phyloP scores from a whole-genome alignment of 2,113 vertebrate species.

The Calonectris borealis region DNA sequence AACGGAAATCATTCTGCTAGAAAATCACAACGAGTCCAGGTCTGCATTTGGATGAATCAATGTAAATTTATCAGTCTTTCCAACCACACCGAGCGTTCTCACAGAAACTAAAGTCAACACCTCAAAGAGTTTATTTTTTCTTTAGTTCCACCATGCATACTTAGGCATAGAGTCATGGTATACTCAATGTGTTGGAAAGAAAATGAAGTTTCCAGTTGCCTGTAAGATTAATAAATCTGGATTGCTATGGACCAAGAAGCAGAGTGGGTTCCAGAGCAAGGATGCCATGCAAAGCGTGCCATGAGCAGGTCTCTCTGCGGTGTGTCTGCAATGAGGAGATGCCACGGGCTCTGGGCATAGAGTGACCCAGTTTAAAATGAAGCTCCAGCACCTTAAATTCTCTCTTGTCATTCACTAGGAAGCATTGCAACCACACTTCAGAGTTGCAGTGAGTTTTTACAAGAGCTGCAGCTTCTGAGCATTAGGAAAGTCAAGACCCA shows the following conservation, averaged over 20 bases:
- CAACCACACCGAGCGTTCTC: not conserved
- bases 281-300: not conserved
- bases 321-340: not conserved
- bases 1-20: not conserved
- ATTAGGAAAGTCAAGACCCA: not conserved
- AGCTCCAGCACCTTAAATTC: not conserved
- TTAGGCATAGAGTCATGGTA: not conserved
- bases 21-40: not conserved
- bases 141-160: not conserved
- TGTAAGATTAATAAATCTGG: not conserved
- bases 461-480: not conserved
- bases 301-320: not conserved
- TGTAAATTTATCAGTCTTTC: not conserved
- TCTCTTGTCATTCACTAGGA: not conserved
- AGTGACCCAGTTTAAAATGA: not conserved
- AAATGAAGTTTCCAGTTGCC: not conserved
- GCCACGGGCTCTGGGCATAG: rapidly evolving
- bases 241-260: not conserved
- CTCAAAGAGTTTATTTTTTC: not conserved
- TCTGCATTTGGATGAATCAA: not conserved
- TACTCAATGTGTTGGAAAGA: not conserved
- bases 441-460: not conserved
- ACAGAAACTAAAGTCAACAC: not conserved
- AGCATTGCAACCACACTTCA: not conserved
- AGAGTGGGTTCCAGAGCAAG: not conserved